Percentiles rank a stretch among this genome's conserved stretches.
Evolutionary conservation across 2,888 invertebrate genomes (phyloP).

Genomic region (Ryuthela nishihirai): DNA sequence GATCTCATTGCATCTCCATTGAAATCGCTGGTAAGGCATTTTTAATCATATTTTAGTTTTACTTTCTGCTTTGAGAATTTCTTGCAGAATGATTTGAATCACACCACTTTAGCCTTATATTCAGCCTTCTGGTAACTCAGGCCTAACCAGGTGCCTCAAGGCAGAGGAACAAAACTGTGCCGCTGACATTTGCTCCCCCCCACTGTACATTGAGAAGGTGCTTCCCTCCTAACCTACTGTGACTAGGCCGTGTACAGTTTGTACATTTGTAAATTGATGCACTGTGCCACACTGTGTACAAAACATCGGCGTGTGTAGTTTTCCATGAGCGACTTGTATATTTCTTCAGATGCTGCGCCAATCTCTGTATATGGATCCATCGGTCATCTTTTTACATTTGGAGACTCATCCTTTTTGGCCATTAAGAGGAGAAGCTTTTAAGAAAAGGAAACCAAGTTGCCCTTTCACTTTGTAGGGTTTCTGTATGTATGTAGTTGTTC

Average conservation of each 20-base stretch:
- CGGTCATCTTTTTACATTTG: conserved; percentile 28
- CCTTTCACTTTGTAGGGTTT: too few relatives aligned
- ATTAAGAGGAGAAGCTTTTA: conserved; percentile 23
- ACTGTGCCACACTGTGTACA: conserved; percentile 36
- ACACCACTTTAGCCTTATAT: too few relatives aligned
- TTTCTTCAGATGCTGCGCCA: conserved; percentile 15
- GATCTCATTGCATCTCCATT: too few relatives aligned
- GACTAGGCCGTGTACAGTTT: conserved; percentile 36
- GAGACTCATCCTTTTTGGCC: conserved; percentile 22
- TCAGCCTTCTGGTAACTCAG: conserved; percentile 15
- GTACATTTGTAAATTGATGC: conserved; percentile 40
- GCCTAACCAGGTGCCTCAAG: conserved; percentile 31
- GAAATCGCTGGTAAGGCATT: too few relatives aligned
- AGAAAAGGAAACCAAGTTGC: too few relatives aligned
- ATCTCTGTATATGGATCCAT: conserved; percentile 35
- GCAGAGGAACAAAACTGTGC: conserved; percentile 16
- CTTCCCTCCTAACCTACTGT: conserved; percentile 30
- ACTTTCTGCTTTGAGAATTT: too few relatives aligned
- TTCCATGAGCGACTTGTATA: conserved; percentile 24
- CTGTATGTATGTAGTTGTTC: too few relatives aligned
- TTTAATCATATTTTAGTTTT: too few relatives aligned
- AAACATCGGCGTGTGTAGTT: conserved; percentile 33
- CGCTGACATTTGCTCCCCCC: conserved; percentile 19
- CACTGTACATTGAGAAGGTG: conserved; percentile 38
- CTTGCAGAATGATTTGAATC: too few relatives aligned